Evolutionary conservation across 2,888 invertebrate species (phyloP).

Genomic region (Sphaerophoria taeniata): DNA sequence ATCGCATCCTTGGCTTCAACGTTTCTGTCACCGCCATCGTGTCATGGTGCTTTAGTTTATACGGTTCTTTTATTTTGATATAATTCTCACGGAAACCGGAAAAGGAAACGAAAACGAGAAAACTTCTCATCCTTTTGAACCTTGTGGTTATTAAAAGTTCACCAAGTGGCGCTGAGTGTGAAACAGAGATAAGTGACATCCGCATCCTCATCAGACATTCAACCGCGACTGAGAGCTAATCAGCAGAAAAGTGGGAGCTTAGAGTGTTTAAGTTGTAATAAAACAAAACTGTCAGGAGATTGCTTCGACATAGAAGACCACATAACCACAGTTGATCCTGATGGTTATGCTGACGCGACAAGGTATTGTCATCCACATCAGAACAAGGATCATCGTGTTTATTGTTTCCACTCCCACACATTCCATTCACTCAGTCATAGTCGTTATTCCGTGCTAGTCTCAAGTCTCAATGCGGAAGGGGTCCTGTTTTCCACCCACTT

Average conservation of each 20-base stretch:
- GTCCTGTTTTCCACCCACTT: conserved; percentile 32
- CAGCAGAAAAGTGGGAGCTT: conserved; percentile 9
- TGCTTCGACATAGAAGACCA: conserved; percentile 18
- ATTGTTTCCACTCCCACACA: conserved; percentile 25
- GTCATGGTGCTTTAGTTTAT: not conserved
- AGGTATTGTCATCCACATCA: conserved; percentile 34
- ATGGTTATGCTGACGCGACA: conserved; percentile 49
- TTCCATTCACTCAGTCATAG: not conserved
- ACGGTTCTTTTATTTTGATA: conserved; percentile 3
- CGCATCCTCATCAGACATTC: conserved; percentile 3
- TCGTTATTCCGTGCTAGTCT: conserved; percentile 2
- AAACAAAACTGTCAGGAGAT: conserved; percentile 22
- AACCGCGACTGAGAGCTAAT: conserved; percentile 31
- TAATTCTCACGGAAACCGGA: conserved; percentile 29
- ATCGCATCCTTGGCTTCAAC: conserved; percentile 17
- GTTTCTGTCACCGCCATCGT: not conserved
- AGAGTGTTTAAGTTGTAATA: conserved; percentile 33
- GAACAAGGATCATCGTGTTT: conserved; percentile 44
- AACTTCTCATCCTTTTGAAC: conserved; percentile 29
- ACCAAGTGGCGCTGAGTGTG: conserved; percentile 24
- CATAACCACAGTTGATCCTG: not conserved
- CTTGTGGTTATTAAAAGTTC: conserved; percentile 38
- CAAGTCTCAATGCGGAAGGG: conserved; percentile 15
- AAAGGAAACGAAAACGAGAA: conserved; percentile 21
- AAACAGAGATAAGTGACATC: conserved; percentile 26